Evolutionary conservation across 2,113 vertebrate genomes (phyloP).

Genomic region (Tachysurus vachellii): DNA sequence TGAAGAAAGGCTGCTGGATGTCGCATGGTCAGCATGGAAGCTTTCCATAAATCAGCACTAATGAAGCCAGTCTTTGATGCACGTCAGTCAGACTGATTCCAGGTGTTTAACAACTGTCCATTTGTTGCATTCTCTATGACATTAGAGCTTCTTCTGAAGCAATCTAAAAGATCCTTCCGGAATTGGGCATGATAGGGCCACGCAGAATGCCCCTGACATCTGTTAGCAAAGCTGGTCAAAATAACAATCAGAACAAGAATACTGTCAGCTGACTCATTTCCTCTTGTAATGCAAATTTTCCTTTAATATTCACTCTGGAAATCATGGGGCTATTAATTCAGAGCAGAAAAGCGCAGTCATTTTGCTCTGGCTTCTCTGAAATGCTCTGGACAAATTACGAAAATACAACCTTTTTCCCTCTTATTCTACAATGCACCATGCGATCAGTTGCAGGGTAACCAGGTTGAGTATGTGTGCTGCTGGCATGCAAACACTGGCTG

Average conservation of each 20-base stretch:
- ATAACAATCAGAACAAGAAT: conserved; percentile 24
- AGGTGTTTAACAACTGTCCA: conserved; percentile 39
- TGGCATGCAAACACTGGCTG: conserved; percentile 96
- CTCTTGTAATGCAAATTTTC: conserved; percentile 45
- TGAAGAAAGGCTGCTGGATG: neutral
- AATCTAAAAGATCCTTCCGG: conserved; percentile 12
- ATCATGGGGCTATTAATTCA: conserved; percentile 76
- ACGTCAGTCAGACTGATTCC: conserved; percentile 48
- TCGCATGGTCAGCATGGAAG: conserved; percentile 9
- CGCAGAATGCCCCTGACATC: conserved; percentile 6
- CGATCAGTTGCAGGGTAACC: conserved; percentile 95
- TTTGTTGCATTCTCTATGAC: conserved; percentile 37
- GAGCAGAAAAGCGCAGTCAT: conserved; percentile 70
- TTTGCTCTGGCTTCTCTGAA: conserved; percentile 62
- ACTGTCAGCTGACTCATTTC: conserved; percentile 19
- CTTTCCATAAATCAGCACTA: conserved; percentile 45
- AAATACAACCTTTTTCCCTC: conserved; percentile 47
- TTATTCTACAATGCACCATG: conserved; percentile 43
- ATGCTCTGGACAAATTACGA: conserved; percentile 65
- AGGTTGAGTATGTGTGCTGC: conserved; percentile 93
- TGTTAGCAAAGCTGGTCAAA: conserved; percentile 19
- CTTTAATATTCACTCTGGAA: conserved; percentile 71
- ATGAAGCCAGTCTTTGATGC: conserved; percentile 47
- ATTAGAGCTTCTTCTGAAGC: neutral
- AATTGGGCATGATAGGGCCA: conserved; percentile 14